Percentiles rank a stretch among this genome's conserved stretches.
These are phyloP conservation scores for Celastrina argiolus DNA, from an alignment of 2,888 invertebrate species.

Conservation along the genomic window DNA sequence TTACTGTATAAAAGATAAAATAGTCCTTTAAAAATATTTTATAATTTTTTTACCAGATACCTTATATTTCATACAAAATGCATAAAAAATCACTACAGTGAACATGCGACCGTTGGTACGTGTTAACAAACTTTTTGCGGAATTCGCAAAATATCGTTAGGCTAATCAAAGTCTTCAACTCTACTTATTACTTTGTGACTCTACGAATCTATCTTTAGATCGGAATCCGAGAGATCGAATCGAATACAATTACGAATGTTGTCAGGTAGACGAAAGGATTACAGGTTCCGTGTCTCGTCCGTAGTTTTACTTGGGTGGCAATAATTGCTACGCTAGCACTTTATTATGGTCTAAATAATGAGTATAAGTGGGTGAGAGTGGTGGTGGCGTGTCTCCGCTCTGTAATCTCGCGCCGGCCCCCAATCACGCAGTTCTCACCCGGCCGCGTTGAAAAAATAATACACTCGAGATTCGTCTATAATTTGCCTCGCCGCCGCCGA, in stretches of 20 bases:
- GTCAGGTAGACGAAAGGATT: conserved; percentile 26
- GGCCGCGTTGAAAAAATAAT: conserved; percentile 77
- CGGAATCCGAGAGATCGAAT: conserved; percentile 6
- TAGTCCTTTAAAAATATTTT: too few relatives aligned
- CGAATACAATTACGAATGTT: conserved; percentile 16
- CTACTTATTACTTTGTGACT: too few relatives aligned
- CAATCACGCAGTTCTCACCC: conserved; percentile 78
- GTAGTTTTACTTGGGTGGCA: conserved; percentile 54
- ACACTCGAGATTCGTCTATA: conserved; percentile 74
- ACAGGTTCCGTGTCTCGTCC: conserved; percentile 28
- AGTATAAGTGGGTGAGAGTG: conserved; percentile 64
- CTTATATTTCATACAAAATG: too few relatives aligned
- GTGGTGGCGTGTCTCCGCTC: conserved; percentile 69
- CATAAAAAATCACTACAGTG: too few relatives aligned
- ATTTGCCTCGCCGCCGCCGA: conserved; percentile 48
- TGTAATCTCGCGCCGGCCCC: conserved; percentile 73
- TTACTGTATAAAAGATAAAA: too few relatives aligned
- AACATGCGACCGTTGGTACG: too few relatives aligned
- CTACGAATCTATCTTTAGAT: conserved; percentile 12
- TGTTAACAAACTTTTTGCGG: too few relatives aligned
- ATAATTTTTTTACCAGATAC: too few relatives aligned
- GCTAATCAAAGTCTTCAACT: not conserved
- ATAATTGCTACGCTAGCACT: conserved; percentile 67
- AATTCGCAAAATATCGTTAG: too few relatives aligned
- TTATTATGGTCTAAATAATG: conserved; percentile 72